Evolutionary conservation across 1,140 invertebrate genomes (phyloP), one percentile per base, ranked within the genome.

Genomic region (Temnothorax nylanderi): DNA sequence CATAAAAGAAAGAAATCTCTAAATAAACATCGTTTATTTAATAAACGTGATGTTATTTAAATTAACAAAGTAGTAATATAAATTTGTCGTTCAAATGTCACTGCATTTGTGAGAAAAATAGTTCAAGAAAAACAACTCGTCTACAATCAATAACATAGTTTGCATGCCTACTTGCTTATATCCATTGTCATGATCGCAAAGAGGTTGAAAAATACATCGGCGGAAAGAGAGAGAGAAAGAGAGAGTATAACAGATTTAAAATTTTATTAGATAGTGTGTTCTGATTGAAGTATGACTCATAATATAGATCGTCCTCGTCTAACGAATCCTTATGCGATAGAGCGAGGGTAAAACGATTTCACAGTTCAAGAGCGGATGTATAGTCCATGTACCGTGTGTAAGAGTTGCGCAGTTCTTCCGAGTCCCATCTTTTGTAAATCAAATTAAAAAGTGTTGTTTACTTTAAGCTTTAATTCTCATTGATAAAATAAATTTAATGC

Each of bases 81-180:
- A 51, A 65, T 80, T 65, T 3, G 13, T 34, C 16, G 6, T 64
- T 6, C 7, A 65, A 41, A 51, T 80, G 44, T 54, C 47, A 16
- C 16, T 47, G 26, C 41, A 34, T 49, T 78, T 47, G 34, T 32
- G 16, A 47, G 26, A 49, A 47, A 64, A 34, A 37, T 49, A 56
- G 62, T 26, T 6, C 47, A 51, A 80, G 47, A 65, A 54, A 65
- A 80, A 65, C 32, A 44, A 51, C 44, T 64, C 11, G 41, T 67
- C 44, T 37, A 37, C 32, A 41, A 67, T 80, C 44, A 37, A 80
- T 80, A 77, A 34, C 21, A 32, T 64, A 51, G 60, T 65, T 80
- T 65, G 44, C 44, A 13, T 65, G 44, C 44, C 32, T 71, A 16
- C 32, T 74, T 74, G 32, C 71, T 65, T 80, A 65, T 80, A 65